Evolutionary conservation across 2,113 vertebrate species (phyloP).

Genomic region (Irena cyanogastra): DNA sequence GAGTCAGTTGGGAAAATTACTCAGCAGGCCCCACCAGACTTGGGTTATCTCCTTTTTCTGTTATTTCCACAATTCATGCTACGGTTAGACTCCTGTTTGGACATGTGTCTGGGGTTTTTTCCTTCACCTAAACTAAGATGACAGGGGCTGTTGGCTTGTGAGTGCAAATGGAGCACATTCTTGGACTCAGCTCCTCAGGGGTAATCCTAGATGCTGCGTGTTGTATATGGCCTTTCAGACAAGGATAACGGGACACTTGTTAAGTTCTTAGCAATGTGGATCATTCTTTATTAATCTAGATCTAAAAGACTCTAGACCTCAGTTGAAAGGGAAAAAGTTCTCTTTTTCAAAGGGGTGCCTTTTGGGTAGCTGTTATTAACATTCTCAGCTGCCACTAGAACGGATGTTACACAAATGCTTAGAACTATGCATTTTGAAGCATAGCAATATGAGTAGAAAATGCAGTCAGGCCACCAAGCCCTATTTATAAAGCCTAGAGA

Average conservation of each 20-base stretch:
- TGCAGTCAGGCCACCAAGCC: neutral
- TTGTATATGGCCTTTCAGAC: neutral
- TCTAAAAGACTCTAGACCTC: neutral
- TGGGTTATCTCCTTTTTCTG: neutral
- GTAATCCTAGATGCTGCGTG: neutral
- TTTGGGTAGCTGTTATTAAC: neutral
- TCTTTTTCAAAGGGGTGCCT: neutral
- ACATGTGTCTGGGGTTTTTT: rapidly evolving
- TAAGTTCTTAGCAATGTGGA: neutral
- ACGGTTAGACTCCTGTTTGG: neutral
- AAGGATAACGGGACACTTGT: neutral
- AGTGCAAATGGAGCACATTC: neutral
- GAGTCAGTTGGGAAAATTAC: neutral
- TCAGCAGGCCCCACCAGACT: neutral
- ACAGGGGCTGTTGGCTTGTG: neutral
- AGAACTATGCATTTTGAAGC: neutral
- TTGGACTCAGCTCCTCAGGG: neutral
- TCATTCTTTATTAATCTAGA: neutral
- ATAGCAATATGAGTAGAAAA: neutral
- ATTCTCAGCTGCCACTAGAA: neutral
- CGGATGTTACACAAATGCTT: neutral
- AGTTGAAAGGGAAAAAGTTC: neutral
- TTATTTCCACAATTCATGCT: neutral
- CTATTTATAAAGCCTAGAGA: neutral
- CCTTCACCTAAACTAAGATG: neutral